Evolutionary conservation across 2,888 invertebrate species (phyloP), one percentile per base, ranked within the genome.

Genomic region (Athetis lepigone): DNA sequence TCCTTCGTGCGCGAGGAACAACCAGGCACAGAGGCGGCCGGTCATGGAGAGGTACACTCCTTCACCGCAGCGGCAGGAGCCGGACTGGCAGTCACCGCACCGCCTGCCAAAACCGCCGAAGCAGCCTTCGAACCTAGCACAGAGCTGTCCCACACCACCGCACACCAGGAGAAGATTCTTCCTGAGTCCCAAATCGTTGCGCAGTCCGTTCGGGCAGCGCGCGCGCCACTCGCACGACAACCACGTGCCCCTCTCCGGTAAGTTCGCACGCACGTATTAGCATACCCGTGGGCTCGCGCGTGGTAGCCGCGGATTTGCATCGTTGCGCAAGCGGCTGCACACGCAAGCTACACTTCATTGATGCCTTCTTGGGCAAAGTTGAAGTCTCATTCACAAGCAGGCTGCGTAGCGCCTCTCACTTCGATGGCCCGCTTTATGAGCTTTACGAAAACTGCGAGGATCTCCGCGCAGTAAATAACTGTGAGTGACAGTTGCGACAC

Each of bases 131-230:
- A 96, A 83, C 85, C 92, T 92, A 92, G 90, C 96, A 92, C 88
- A 97, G 89, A 97, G 97, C 94, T 98, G 98, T 85, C 98, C 98
- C 46, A 98, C 98, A 50, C 98, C 98, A 46, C 97, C 97, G 0
- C 97, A 97, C 81, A 95, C 93, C 0, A 96, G 97, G 80, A 96
- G 97, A 89, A 96, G 97, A 91, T 97, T 98, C 92, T 97, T 98
- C 92, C 96, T 98, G 46, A 98, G 97, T 83, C 97, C 98, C 9
- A 98, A 97, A 89, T 97, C 97, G 27, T 91, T 98, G 68, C 95
- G 97, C 69, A 98, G 97, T 89, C 97, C 98, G n/a, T 97, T 98
- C 83, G 96, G 96, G 2, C 95, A 95, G 67, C 93, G 96, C 72
- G 86, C 90, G 57, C 89, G 94, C 75, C 85, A 95, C 88, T 95